A percentile compares a stretch with the other conserved stretches of the same genome.
Conservation (phyloP, 2,888 invertebrate genomes). For the Dichetophora obliterata region DNA sequence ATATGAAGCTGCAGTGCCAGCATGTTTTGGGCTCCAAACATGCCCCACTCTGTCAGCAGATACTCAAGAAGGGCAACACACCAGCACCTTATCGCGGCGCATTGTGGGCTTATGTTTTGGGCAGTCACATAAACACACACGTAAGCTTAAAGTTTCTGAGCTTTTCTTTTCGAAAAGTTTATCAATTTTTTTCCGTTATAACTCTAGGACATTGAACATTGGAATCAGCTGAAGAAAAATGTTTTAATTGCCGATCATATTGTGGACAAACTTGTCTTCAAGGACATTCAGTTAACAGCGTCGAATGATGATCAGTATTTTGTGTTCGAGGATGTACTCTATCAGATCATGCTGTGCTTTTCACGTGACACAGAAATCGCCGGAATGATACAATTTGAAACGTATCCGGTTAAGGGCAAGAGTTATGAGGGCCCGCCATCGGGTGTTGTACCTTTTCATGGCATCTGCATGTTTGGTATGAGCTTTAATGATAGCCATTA, state of each 20-base stretch:
- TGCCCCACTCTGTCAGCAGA: conserved; percentile 91
- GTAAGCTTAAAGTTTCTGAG: conserved; percentile 69
- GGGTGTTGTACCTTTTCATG: conserved; percentile 96
- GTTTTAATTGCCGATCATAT: conserved; percentile 92
- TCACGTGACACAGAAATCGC: conserved; percentile 88
- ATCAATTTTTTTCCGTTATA: not conserved
- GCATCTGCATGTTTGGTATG: conserved; percentile 97
- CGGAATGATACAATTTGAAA: conserved; percentile 76
- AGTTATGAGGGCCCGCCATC: conserved; percentile 80
- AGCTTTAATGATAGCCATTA: not conserved
- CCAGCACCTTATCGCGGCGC: conserved; percentile 78
- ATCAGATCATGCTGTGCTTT: conserved; percentile 93
- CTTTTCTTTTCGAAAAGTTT: not conserved
- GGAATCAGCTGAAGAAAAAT: conserved; percentile 82
- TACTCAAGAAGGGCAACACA: conserved; percentile 76
- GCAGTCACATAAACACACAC: conserved; percentile 79
- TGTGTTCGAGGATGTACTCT: conserved; percentile 95
- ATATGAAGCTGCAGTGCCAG: conserved; percentile 74
- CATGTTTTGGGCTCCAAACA: conserved; percentile 83
- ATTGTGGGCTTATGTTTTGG: conserved; percentile 90
- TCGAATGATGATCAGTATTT: conserved; percentile 98
- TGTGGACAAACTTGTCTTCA: conserved; percentile 94
- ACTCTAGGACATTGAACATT: conserved; percentile 79
- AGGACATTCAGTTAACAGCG: conserved; percentile 95
- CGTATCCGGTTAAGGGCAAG: conserved; percentile 64